Conservation (phyloP, 2,888 invertebrate genomes). For the Orthonevra nobilis region DNA sequence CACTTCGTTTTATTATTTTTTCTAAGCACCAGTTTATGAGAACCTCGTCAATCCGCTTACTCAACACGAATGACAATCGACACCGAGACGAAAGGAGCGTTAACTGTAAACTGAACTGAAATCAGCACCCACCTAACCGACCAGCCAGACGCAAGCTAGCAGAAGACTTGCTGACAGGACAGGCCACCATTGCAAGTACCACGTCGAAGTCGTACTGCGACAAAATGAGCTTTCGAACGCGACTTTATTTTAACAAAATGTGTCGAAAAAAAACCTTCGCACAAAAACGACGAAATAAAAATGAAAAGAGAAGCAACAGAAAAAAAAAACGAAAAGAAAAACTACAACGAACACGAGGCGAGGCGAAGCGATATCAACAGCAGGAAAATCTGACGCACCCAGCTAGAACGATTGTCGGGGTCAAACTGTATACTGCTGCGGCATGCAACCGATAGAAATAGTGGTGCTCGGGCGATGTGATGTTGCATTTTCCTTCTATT, state of each 20-base stretch:
- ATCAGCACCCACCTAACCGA: not conserved
- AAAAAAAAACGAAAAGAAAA: conserved; percentile 37
- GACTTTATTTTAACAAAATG: conserved; percentile 70
- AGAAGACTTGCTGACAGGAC: too few species aligned
- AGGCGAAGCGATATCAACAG: conserved; percentile 33
- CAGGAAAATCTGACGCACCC: conserved; percentile 57
- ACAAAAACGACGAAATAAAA: conserved; percentile 8
- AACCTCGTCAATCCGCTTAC: conserved; percentile 59
- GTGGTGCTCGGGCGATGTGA: conserved; percentile 32
- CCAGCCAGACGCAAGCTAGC: not conserved
- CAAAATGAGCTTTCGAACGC: conserved; percentile 68
- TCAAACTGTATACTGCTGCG: conserved; percentile 64
- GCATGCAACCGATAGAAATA: conserved; percentile 67
- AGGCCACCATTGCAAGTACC: conserved; percentile 55
- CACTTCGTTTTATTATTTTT: not conserved
- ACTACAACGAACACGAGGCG: too few species aligned
- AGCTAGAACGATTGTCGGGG: conserved; percentile 62
- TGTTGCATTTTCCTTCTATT: conserved; percentile 45
- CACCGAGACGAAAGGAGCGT: conserved; percentile 56
- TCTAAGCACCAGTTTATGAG: not conserved
- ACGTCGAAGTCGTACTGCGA: conserved; percentile 69
- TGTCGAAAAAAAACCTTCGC: conserved; percentile 37
- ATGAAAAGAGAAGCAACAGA: conserved; percentile 11
- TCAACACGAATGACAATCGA: conserved; percentile 64
- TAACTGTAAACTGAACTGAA: conserved; percentile 25